Percentiles rank a stretch among this genome's conserved stretches.
Conservation (phyloP, 2,888 invertebrate species). For the Drosophila quinaria region DNA sequence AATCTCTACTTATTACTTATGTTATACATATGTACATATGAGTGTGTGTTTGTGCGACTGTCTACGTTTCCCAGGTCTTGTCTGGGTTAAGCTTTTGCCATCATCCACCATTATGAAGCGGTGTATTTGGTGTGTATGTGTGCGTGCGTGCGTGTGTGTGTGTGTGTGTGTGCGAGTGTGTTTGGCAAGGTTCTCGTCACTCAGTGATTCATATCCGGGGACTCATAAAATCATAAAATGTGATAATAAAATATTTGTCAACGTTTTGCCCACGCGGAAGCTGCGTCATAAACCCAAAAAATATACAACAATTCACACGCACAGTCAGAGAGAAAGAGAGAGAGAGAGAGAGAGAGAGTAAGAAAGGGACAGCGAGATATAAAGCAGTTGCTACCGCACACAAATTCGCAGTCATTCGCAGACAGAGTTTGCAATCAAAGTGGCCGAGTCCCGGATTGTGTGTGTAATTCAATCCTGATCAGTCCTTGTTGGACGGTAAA, state of each 20-base stretch:
- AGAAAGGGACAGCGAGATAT: slow-evolving; percentile 4
- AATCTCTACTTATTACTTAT: background rate
- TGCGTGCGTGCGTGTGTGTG: background rate
- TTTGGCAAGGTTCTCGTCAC: slow-evolving; percentile 56
- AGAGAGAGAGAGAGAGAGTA: background rate
- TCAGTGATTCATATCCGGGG: slow-evolving; percentile 83
- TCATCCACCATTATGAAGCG: slow-evolving; percentile 56
- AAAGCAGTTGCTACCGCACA: slow-evolving; percentile 23
- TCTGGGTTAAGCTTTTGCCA: slow-evolving; percentile 44
- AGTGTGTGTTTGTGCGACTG: slow-evolving; percentile 8
- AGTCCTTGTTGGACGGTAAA: slow-evolving; percentile 76
- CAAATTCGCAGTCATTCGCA: slow-evolving; percentile 54
- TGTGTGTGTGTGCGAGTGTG: slow-evolving; percentile 3
- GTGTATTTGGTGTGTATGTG: slow-evolving; percentile 14
- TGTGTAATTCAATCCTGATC: slow-evolving; percentile 83
- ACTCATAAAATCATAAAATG: slow-evolving; percentile 82
- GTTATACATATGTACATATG: background rate
- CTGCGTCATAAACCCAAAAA: slow-evolving; percentile 40
- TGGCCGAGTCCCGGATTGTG: slow-evolving; percentile 80
- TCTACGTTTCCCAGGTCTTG: slow-evolving; percentile 19
- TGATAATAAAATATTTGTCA: slow-evolving; percentile 82
- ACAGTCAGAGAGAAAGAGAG: background rate
- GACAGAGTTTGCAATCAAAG: slow-evolving; percentile 75
- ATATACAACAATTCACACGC: slow-evolving; percentile 5
- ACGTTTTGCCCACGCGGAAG: slow-evolving; percentile 69